phyloP scores from a whole-genome alignment of 2,888 invertebrate genomes.

The Clistopyga incitator region DNA sequence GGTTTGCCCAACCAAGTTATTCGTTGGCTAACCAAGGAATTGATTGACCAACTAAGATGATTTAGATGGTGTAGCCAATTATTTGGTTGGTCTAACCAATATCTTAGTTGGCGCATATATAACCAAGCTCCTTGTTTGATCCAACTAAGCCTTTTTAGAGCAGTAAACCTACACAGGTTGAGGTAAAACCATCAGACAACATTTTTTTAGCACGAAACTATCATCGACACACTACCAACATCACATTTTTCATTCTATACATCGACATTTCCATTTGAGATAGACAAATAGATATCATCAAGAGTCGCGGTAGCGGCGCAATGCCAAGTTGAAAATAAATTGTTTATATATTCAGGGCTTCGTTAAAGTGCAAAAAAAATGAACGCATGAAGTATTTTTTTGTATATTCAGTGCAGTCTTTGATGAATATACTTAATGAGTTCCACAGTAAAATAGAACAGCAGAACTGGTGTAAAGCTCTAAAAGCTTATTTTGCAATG shows the following conservation, averaged over 20 bases:
- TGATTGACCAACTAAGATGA: too few species aligned
- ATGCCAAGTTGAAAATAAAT: too few species aligned
- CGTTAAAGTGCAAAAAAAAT: neutral
- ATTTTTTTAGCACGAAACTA: neutral
- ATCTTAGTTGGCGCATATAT: too few species aligned
- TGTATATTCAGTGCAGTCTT: neutral
- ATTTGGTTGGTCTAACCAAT: too few species aligned
- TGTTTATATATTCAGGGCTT: neutral
- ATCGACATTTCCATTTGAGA: neutral
- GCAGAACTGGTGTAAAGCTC: neutral
- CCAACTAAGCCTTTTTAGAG: too few species aligned
- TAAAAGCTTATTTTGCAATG: neutral
- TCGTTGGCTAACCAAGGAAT: too few species aligned
- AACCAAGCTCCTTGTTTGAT: too few species aligned
- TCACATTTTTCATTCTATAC: neutral
- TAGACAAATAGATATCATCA: neutral
- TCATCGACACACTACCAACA: neutral
- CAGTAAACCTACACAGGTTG: neutral
- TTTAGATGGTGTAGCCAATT: too few species aligned
- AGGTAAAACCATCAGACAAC: neutral
- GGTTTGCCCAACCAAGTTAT: too few species aligned
- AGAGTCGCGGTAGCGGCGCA: too few species aligned
- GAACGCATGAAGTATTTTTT: neutral
- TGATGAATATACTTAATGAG: neutral
- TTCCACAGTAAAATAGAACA: neutral